Conservation (phyloP, 2,113 vertebrate genomes). For the Mormoops blainvillei region DNA sequence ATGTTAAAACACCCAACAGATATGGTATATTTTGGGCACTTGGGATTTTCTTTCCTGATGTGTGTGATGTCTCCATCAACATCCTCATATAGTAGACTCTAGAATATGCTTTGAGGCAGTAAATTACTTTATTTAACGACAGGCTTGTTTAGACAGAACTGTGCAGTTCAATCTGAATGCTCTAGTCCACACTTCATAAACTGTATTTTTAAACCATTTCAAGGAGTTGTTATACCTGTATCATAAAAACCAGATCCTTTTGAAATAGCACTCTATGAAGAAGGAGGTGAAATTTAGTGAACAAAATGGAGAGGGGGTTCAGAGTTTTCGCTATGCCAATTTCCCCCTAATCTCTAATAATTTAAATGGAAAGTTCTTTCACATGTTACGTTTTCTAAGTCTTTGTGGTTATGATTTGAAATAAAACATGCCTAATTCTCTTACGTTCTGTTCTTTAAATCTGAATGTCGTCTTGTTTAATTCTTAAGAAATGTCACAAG, state of each 20-base stretch:
- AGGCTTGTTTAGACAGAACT: background rate
- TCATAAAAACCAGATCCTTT: background rate
- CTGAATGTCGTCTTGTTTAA: conserved; percentile 3
- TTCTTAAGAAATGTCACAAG: background rate
- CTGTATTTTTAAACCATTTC: background rate
- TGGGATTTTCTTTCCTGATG: background rate
- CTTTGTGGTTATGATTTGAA: conserved; percentile 22
- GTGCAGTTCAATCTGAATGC: background rate
- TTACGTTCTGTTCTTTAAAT: conserved; percentile 15
- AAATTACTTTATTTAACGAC: background rate
- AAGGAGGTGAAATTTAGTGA: background rate
- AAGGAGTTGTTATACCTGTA: background rate
- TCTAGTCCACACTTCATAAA: background rate
- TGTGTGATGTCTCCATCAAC: background rate
- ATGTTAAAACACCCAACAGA: background rate
- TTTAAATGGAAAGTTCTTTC: background rate
- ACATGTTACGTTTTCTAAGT: background rate
- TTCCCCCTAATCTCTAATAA: background rate
- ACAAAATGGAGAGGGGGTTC: background rate
- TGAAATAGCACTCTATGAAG: background rate
- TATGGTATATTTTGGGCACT: background rate
- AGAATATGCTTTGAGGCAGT: background rate
- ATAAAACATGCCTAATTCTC: conserved; percentile 34
- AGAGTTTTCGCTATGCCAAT: background rate
- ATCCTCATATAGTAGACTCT: background rate